A percentile compares a stretch with the other conserved stretches of the same genome.
phyloP scores from a whole-genome alignment of 2,888 invertebrate genomes.

The Gastracanthus pulcherrimus region DNA sequence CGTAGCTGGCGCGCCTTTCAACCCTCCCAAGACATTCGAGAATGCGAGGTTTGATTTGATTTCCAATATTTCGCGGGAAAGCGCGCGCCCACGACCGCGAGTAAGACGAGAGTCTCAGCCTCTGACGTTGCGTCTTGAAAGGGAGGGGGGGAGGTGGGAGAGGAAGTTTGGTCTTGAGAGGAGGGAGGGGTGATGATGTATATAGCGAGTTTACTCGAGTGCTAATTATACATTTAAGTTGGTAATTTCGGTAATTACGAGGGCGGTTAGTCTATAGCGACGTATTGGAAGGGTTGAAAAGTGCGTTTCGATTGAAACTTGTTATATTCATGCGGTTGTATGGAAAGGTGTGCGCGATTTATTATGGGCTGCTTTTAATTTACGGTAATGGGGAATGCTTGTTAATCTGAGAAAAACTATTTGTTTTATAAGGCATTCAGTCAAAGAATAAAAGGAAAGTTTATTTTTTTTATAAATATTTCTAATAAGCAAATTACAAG shows the following conservation, averaged over 20 bases:
- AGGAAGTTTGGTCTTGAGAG: neutral
- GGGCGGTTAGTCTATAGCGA: neutral
- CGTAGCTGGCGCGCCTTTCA: neutral
- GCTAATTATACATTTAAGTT: constrained; percentile 30
- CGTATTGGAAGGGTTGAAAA: neutral
- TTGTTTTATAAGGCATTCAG: too few relatives aligned
- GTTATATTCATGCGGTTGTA: neutral
- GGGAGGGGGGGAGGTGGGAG: neutral
- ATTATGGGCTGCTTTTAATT: neutral
- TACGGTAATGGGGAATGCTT: neutral
- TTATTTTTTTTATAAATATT: too few relatives aligned
- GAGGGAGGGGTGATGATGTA: neutral
- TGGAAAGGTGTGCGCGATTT: neutral
- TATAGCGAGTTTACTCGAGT: neutral
- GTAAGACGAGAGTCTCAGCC: neutral
- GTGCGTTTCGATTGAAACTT: neutral
- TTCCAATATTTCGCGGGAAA: constrained; percentile 3
- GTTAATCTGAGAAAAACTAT: neutral
- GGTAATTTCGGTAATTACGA: constrained; percentile 32
- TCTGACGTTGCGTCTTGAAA: neutral
- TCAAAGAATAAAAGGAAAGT: too few relatives aligned
- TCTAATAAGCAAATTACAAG: too few relatives aligned
- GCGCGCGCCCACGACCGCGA: too few relatives aligned
- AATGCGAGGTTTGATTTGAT: constrained; percentile 31
- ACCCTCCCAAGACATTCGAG: neutral